Percentiles rank a stretch among this genome's conserved stretches.
Evolutionary conservation across 2,888 invertebrate genomes (phyloP).

Genomic region (Villa cingulata): DNA sequence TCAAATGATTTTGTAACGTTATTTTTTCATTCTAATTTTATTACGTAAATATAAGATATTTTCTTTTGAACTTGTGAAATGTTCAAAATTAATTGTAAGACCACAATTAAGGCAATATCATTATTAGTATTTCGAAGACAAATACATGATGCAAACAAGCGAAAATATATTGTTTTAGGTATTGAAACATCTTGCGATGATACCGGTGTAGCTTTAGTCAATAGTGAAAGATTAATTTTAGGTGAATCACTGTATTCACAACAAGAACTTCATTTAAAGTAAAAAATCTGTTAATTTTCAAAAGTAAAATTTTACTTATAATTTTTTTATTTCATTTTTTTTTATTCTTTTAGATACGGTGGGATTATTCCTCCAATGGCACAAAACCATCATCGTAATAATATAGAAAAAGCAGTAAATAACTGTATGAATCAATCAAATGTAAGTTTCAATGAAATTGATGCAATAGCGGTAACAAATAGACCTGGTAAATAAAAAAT

Average conservation of each 20-base stretch:
- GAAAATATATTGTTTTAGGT: slow-evolving; percentile 50
- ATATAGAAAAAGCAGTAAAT: slow-evolving; percentile 61
- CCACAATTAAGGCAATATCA: too few species aligned
- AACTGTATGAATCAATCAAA: slow-evolving; percentile 49
- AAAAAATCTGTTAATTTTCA: slow-evolving; percentile 12
- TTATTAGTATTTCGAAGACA: neutral
- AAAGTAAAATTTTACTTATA: neutral
- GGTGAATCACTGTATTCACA: slow-evolving; percentile 77
- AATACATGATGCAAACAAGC: neutral
- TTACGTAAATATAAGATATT: too few species aligned
- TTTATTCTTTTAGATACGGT: slow-evolving; percentile 24
- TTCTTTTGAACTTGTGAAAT: too few species aligned
- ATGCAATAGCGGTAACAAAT: slow-evolving; percentile 83
- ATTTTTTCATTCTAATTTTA: too few species aligned
- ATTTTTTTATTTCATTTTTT: too few species aligned
- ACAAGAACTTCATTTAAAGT: slow-evolving; percentile 59
- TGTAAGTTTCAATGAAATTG: slow-evolving; percentile 49
- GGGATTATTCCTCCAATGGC: slow-evolving; percentile 87
- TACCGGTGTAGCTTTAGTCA: slow-evolving; percentile 82
- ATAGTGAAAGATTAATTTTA: slow-evolving; percentile 52
- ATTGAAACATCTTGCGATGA: slow-evolving; percentile 98
- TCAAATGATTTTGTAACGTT: too few species aligned
- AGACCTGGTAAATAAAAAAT: slow-evolving; percentile 56
- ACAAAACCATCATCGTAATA: slow-evolving; percentile 59
- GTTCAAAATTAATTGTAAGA: neutral